phyloP scores from a whole-genome alignment of 2,888 invertebrate genomes.

The Drosophila meridiana region DNA sequence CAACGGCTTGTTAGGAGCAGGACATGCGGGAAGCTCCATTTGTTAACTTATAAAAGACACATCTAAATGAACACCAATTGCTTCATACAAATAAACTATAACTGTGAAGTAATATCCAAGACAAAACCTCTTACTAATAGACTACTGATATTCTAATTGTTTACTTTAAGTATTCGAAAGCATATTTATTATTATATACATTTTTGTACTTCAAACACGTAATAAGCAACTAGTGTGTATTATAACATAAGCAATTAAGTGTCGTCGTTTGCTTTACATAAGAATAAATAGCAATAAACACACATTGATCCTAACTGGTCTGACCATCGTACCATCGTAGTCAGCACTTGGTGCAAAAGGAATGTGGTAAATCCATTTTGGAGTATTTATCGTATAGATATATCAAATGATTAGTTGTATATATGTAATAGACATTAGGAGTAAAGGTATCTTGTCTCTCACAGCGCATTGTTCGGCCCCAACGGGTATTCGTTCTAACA shows the following conservation, averaged over 20 bases:
- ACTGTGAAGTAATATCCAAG: constrained; percentile 19
- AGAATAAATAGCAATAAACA: constrained; percentile 6
- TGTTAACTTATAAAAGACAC: constrained; percentile 5
- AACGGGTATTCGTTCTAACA: constrained; percentile 15
- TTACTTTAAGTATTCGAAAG: constrained; percentile 44
- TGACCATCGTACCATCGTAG: neutral
- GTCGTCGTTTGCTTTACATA: neutral
- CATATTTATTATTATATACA: constrained; percentile 56
- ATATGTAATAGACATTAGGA: neutral
- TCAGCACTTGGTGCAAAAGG: neutral
- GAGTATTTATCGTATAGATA: neutral
- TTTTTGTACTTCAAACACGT: constrained; percentile 63
- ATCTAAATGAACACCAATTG: constrained; percentile 8
- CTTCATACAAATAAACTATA: constrained; percentile 3
- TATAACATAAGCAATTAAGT: constrained; percentile 49
- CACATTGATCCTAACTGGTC: neutral
- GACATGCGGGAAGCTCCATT: constrained; percentile 7
- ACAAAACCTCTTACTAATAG: constrained; percentile 46
- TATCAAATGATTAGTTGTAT: neutral
- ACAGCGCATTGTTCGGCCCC: constrained; percentile 21
- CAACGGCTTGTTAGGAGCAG: constrained; percentile 82
- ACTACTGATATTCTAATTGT: constrained; percentile 64
- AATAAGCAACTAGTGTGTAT: constrained; percentile 36
- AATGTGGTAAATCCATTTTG: neutral
- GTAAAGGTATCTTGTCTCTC: constrained; percentile 13